These are phyloP conservation scores for Apocrypta bakeri DNA, from an alignment of 1,140 invertebrate genomes.

Conservation along the genomic window DNA sequence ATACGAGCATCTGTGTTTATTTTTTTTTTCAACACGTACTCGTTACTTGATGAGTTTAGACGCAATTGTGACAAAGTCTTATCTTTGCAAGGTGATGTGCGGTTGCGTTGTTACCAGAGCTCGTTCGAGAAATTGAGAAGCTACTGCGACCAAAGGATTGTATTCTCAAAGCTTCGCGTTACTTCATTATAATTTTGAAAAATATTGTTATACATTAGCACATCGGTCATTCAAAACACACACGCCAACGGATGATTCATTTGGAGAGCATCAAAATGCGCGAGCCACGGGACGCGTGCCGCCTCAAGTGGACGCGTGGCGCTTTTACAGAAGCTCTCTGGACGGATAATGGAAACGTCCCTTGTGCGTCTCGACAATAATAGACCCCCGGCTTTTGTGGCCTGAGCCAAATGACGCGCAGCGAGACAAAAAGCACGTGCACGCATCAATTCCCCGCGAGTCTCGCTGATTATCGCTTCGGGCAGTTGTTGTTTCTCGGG, in stretches of 20 bases:
- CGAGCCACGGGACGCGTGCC: constrained; percentile 58
- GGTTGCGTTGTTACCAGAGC: background rate
- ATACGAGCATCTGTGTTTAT: too few relatives aligned
- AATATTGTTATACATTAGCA: too few relatives aligned
- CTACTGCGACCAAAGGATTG: background rate
- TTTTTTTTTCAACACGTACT: too few relatives aligned
- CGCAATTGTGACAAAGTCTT: background rate
- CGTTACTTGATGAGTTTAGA: too few relatives aligned
- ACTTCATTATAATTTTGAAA: too few relatives aligned
- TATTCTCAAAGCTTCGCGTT: too few relatives aligned
- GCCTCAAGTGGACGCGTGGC: constrained; percentile 62
- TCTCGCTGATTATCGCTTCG: constrained; percentile 30
- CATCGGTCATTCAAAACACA: background rate
- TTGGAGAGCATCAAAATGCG: constrained; percentile 62
- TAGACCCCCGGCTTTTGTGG: constrained; percentile 1
- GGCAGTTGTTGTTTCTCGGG: constrained; percentile 1
- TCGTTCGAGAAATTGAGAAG: background rate
- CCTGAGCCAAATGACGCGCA: background rate
- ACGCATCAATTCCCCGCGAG: background rate
- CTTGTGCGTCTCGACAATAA: constrained; percentile 11
- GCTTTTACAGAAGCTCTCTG: background rate
- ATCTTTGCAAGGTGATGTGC: background rate
- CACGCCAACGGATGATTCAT: constrained; percentile 50
- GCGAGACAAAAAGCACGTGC: background rate
- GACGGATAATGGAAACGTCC: constrained; percentile 32